A percentile compares a stretch with the other conserved stretches of the same genome.
These are phyloP conservation scores for Anabas testudineus DNA, from an alignment of 2,797 vertebrate genomes.

Conservation along the genomic window DNA sequence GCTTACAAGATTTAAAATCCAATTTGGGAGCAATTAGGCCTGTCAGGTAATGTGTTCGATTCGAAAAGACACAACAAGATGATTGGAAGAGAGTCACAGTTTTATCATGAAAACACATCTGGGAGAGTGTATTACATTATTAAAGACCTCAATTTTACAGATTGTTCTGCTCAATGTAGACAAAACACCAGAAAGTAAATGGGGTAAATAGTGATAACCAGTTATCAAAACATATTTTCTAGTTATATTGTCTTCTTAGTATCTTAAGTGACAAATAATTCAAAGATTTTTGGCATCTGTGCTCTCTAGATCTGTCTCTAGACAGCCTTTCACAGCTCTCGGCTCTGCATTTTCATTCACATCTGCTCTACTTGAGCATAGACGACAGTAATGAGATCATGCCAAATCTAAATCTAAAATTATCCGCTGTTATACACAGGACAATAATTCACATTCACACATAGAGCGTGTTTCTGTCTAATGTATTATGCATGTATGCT, in stretches of 20 bases:
- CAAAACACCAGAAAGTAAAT: neutral
- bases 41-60: slow-evolving; percentile 6
- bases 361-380: slow-evolving; percentile 62
- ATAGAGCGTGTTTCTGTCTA: slow-evolving; percentile 51
- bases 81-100: neutral
- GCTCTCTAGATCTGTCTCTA: slow-evolving; percentile 51
- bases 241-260: slow-evolving; percentile 16
- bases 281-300: slow-evolving; percentile 9
- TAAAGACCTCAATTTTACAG: neutral
- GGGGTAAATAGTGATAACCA: neutral
- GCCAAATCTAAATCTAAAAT: slow-evolving; percentile 71
- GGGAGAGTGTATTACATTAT: neutral
- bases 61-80: neutral
- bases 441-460: slow-evolving; percentile 78
- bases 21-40: slow-evolving; percentile 24
- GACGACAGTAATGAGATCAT: slow-evolving; percentile 66
- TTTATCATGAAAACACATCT: slow-evolving; percentile 4
- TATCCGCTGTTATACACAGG: slow-evolving; percentile 59
- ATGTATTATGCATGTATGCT: slow-evolving; percentile 85
- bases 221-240: slow-evolving; percentile 5
- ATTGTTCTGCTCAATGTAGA: neutral
- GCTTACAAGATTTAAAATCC: slow-evolving; percentile 18
- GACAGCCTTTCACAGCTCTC: slow-evolving; percentile 40
- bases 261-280: slow-evolving; percentile 31
- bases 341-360: slow-evolving; percentile 48